phyloP scores from a whole-genome alignment of 2,888 invertebrate genomes.

The Pogonocherus hispidulus region DNA sequence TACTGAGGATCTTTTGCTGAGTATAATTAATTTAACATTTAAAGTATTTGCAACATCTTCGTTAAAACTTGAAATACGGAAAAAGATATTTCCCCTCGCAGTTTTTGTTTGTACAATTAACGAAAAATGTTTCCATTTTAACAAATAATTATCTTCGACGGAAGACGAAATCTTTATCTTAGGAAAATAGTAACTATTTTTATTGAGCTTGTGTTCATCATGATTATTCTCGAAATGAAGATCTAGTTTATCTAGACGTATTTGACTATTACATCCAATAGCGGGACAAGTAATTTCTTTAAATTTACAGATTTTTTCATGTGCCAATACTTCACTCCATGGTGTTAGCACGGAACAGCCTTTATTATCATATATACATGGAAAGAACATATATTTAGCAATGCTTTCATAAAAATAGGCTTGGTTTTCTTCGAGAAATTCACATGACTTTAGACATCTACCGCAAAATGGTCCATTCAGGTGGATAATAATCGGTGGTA shows the following conservation, averaged over 20 bases:
- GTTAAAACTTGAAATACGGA: background rate
- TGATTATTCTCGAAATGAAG: background rate
- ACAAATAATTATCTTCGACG: background rate
- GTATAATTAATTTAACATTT: background rate
- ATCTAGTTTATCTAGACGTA: background rate
- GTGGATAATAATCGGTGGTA: conserved; percentile 37
- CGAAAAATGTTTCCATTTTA: background rate
- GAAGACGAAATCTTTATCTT: background rate
- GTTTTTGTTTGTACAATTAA: background rate
- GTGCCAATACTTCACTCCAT: conserved; percentile 38
- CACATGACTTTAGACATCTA: conserved; percentile 18
- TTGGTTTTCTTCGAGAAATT: background rate
- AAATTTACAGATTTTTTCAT: conserved; percentile 36
- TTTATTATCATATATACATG: conserved; percentile 33
- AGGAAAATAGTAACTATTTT: background rate
- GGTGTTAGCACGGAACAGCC: conserved; percentile 29
- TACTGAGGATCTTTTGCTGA: background rate
- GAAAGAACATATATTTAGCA: conserved; percentile 37
- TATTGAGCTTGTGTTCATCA: background rate
- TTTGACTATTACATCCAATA: background rate
- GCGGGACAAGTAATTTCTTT: background rate
- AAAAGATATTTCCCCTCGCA: background rate
- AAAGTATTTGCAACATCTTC: background rate
- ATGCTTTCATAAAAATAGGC: conserved; percentile 38
- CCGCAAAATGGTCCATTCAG: conserved; percentile 37